Evolutionary conservation across 1,140 invertebrate genomes (phyloP).

Genomic region (Diachasma alloeum): DNA sequence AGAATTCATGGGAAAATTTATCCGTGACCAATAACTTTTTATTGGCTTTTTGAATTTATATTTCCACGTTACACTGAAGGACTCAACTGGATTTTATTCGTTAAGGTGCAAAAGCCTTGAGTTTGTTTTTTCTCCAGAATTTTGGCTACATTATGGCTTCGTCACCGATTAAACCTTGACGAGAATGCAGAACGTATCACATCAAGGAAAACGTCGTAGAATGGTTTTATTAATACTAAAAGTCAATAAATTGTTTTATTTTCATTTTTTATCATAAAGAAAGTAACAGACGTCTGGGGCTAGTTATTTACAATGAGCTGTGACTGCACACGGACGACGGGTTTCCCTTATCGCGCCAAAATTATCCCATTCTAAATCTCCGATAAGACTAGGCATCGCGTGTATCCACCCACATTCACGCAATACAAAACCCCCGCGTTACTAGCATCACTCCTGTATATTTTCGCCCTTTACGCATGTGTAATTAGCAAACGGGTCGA

Average conservation of each 20-base stretch:
- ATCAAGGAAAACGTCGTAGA: neutral
- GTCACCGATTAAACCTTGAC: neutral
- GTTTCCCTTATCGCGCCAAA: conserved; percentile 39
- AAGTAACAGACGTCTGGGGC: conserved; percentile 5
- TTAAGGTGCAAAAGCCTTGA: no score
- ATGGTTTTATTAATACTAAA: neutral
- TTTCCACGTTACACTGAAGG: no score
- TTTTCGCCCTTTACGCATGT: conserved; percentile 28
- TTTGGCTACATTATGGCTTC: no score
- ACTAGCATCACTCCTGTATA: conserved; percentile 21
- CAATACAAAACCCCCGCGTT: conserved; percentile 9
- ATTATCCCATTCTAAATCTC: conserved; percentile 45
- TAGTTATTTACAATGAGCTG: conserved; percentile 11
- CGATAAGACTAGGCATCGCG: conserved; percentile 42
- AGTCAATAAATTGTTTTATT: neutral
- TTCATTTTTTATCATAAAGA: neutral
- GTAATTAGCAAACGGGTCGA: conserved; percentile 38
- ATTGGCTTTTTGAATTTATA: no score
- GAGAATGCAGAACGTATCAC: neutral
- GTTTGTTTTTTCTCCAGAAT: neutral
- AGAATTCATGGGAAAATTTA: no score
- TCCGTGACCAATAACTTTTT: no score
- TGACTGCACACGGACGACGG: neutral
- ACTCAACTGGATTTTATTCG: no score
- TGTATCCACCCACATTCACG: conserved; percentile 31